phyloP scores from a whole-genome alignment of 2,113 vertebrate genomes.

The Microcebus jonahi region DNA sequence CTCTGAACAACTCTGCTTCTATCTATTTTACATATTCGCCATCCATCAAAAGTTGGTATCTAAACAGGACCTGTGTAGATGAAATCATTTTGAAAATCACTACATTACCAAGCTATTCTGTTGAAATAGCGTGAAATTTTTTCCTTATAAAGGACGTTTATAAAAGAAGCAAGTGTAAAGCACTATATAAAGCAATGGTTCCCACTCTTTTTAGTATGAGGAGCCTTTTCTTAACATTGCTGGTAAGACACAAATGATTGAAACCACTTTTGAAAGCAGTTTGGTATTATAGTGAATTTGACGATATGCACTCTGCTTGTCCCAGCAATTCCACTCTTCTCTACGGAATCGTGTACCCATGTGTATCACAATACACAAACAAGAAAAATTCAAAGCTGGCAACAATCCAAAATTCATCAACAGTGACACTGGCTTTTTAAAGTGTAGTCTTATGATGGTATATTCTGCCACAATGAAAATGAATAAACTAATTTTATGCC shows the following conservation, averaged over 20 bases:
- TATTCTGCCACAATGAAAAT: background rate
- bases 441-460: background rate
- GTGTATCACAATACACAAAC: background rate
- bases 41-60: background rate
- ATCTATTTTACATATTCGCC: background rate
- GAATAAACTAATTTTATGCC: background rate
- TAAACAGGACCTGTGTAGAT: background rate
- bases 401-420: background rate
- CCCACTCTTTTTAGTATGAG: background rate
- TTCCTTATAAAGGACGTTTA: background rate
- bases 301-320: background rate
- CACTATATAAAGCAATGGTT: background rate
- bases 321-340: background rate
- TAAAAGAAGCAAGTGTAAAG: background rate
- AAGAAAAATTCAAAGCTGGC: background rate
- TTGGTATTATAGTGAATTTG: background rate
- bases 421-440: background rate
- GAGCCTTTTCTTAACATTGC: background rate
- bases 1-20: background rate
- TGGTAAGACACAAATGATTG: background rate
- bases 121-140: background rate
- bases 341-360: background rate
- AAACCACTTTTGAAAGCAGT: background rate
- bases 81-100: conserved; percentile 23
- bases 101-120: background rate